These are phyloP conservation scores for Tauraco hartlaubi DNA, from an alignment of 2,797 vertebrate genomes.

Conservation along the genomic window DNA sequence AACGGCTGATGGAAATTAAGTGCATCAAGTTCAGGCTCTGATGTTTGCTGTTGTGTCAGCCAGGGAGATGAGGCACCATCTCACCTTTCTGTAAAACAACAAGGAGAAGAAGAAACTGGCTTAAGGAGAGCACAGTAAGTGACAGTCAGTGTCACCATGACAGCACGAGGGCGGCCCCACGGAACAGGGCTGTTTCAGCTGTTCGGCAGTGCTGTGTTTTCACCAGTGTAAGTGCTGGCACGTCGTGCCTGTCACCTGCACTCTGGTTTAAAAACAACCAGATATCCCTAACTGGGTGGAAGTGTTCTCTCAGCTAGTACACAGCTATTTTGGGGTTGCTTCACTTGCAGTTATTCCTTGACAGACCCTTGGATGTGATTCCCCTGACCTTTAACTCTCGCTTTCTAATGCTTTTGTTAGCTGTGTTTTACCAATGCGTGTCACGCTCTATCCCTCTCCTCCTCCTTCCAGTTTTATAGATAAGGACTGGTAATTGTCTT, in stretches of 20 bases:
- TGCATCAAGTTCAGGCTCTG: neutral
- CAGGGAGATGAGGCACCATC: neutral
- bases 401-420: slow-evolving; percentile 22
- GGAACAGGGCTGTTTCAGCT: neutral
- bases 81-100: neutral
- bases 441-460: slow-evolving; percentile 10
- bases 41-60: neutral
- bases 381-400: neutral
- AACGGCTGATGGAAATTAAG: slow-evolving; percentile 16
- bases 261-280: neutral
- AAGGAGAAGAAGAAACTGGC: neutral
- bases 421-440: slow-evolving; percentile 17
- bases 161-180: neutral
- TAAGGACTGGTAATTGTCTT: slow-evolving; percentile 78
- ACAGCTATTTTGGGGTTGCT: slow-evolving; percentile 15
- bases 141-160: neutral
- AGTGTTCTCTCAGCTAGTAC: neutral
- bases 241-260: neutral
- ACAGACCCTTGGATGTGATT: neutral
- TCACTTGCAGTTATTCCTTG: slow-evolving; percentile 43
- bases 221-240: neutral
- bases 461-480: slow-evolving; percentile 66
- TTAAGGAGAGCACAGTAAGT: neutral
- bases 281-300: neutral
- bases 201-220: neutral